phyloP scores from a whole-genome alignment of 2,888 invertebrate genomes.

The Thera britannica region DNA sequence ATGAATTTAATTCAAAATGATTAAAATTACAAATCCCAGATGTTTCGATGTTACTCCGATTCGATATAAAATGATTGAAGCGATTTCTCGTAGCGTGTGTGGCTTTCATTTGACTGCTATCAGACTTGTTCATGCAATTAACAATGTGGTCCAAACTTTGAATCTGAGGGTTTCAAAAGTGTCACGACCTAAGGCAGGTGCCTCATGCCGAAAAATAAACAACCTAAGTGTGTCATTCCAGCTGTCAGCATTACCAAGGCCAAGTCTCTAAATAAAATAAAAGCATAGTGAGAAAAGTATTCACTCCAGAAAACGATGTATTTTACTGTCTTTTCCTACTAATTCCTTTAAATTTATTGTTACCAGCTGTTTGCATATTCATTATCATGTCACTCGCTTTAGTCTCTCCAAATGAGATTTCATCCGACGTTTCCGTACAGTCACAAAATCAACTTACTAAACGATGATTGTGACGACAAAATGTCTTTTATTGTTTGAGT shows the following conservation, averaged over 20 bases:
- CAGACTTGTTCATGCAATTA: too few relatives aligned
- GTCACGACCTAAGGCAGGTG: too few relatives aligned
- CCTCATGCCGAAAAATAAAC: too few relatives aligned
- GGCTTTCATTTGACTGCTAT: too few relatives aligned
- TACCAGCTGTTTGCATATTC: slow-evolving; percentile 20
- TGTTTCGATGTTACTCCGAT: background rate
- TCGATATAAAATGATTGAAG: too few relatives aligned
- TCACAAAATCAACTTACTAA: slow-evolving; percentile 38
- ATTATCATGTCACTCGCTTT: slow-evolving; percentile 20
- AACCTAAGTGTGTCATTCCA: background rate
- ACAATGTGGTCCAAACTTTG: too few relatives aligned
- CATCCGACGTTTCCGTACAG: slow-evolving; percentile 23
- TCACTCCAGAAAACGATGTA: background rate
- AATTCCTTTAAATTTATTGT: slow-evolving; percentile 16
- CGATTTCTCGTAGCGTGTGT: too few relatives aligned
- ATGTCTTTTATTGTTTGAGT: slow-evolving; percentile 28
- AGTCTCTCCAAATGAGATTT: slow-evolving; percentile 31
- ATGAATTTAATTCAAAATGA: background rate
- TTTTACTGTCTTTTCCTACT: background rate
- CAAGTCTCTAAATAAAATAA: background rate
- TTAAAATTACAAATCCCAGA: background rate
- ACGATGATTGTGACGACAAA: slow-evolving; percentile 21
- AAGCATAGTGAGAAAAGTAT: background rate
- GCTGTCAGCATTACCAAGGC: background rate
- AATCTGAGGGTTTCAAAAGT: too few relatives aligned